Base-by-base conservation (phyloP, 1,140 invertebrate genomes). In the Ostrea edulis region DNA sequence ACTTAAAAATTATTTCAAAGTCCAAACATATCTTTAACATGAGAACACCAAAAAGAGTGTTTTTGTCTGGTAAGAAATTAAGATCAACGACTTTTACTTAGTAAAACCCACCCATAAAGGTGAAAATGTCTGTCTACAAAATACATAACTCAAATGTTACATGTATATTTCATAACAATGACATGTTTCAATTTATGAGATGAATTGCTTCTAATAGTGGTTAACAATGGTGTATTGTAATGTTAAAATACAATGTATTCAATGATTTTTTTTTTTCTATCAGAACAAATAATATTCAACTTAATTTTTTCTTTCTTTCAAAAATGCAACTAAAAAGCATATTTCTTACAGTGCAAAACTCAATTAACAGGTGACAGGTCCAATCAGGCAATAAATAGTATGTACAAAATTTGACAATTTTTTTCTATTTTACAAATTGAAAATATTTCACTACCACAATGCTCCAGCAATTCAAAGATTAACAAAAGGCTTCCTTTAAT, bases 301-400 rank as follows among this genome's bases (percentile, higher is more conserved):
- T 77, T 77, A 29, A 29, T 77, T 62, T 62, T 17, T 58, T 35
- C 5, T 44, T 5, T 44, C 35, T 44, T 5, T 2, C 1, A 1
- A 22, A 35, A 77, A 77, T 35, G 29, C 29, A 77, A 77, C 14
- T n/a, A 77, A 77, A 29, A 68, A 77, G 68, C 68, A 29, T 77
- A 77, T 29, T 77, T 44, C 35, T 1, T 77, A 77, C 68, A 77
- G 68, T 77, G 68, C 68, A 77, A 35, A 77, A 77, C 68, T 35
- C 68, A 22, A 77, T 29, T 77, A 77, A 77, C 68, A 35, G 68
- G 68, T 77, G 68, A 29, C 22, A 14, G 8, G 3, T 77, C 29
- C 22, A 77, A 77, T 77, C 68, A 77, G 68, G 25, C 29, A 77
- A 77, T 77, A 77, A 77, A 77, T 77, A 77, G 35, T 77, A 77